Evolutionary conservation across 2,888 invertebrate genomes (phyloP).

Genomic region (Ecliptopera silaceata): DNA sequence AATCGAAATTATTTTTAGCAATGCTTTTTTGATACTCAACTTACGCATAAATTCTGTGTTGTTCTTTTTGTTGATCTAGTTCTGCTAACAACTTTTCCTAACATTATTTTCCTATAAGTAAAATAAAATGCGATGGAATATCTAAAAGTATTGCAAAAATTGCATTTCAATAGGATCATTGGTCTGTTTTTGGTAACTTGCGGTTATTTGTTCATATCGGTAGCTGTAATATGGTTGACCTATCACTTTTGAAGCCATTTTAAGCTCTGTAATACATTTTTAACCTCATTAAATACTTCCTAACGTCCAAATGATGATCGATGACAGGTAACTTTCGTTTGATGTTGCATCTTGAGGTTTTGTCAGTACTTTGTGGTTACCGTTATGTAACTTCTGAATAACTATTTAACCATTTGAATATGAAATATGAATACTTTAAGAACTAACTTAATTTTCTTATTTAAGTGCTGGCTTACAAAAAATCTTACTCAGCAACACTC

Average conservation of each 20-base stretch:
- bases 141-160: no score
- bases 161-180: no score
- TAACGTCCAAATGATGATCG: constrained; percentile 44
- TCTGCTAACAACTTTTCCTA: no score
- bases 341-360: constrained; percentile 42
- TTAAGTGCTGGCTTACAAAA: no score
- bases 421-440: constrained; percentile 27
- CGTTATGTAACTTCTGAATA: constrained; percentile 38
- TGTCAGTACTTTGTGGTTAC: constrained; percentile 37
- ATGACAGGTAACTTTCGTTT: constrained; percentile 50
- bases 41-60: neutral
- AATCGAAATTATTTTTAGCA: constrained; percentile 14
- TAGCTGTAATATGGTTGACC: constrained; percentile 20
- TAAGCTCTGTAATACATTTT: constrained; percentile 35
- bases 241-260: constrained; percentile 2
- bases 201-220: neutral
- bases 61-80: neutral
- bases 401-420: constrained; percentile 24
- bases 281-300: constrained; percentile 52
- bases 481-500: no score
- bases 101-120: no score
- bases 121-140: no score
- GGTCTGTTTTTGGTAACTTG: no score
- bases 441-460: constrained; percentile 2
- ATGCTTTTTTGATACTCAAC: neutral